phyloP scores from a whole-genome alignment of 2,797 vertebrate genomes.

The Taeniopygia guttata region DNA sequence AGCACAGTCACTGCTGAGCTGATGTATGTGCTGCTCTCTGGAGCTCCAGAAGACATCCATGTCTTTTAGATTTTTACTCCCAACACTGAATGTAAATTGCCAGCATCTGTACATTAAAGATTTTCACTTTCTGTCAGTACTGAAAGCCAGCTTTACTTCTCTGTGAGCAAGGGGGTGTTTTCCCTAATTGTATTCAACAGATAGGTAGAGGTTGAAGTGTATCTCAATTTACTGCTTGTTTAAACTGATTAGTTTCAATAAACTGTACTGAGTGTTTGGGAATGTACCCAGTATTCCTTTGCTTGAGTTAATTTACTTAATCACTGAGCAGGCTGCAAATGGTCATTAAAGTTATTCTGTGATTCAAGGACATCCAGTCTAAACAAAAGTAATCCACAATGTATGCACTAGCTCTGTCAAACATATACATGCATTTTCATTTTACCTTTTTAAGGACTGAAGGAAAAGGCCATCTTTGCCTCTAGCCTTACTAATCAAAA shows the following conservation, averaged over 20 bases:
- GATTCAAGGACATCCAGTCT: background rate
- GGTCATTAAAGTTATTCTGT: background rate
- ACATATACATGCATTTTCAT: background rate
- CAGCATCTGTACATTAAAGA: background rate
- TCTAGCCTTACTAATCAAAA: background rate
- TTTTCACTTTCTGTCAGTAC: conserved; percentile 12
- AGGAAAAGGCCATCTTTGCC: background rate
- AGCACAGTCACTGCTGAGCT: conserved; percentile 4
- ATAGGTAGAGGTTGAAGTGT: conserved; percentile 26
- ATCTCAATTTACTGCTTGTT: conserved; percentile 60
- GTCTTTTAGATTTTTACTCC: background rate
- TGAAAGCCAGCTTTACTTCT: conserved; percentile 29
- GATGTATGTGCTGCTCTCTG: background rate
- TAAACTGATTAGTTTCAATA: conserved; percentile 56
- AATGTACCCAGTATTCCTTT: conserved; percentile 20
- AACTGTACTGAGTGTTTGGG: conserved; percentile 20
- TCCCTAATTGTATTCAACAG: conserved; percentile 21
- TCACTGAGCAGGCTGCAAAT: background rate
- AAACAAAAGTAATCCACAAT: background rate
- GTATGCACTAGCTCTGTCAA: background rate
- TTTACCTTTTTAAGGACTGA: background rate
- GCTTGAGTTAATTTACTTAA: conserved; percentile 34
- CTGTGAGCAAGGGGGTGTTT: background rate
- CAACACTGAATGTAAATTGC: background rate
- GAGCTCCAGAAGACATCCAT: background rate